These are phyloP conservation scores for Alcis repandata DNA, from an alignment of 2,888 invertebrate genomes.

Conservation along the genomic window DNA sequence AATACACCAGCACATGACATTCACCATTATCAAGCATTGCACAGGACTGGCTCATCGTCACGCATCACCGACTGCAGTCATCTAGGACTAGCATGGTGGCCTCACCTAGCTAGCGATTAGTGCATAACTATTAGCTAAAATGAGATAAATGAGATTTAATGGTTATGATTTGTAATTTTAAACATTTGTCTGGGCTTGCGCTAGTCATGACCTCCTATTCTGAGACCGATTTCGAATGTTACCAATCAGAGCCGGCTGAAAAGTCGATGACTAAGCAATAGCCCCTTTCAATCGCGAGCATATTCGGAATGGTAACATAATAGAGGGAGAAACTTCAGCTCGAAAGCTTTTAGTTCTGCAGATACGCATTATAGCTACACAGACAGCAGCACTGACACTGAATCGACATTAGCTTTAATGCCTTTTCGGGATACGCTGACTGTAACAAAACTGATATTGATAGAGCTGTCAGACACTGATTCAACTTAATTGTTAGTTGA, in stretches of 20 bases:
- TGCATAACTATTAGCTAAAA: slow-evolving; percentile 67
- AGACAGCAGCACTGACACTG: slow-evolving; percentile 72
- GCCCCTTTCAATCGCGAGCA: slow-evolving; percentile 35
- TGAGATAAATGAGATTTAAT: slow-evolving; percentile 56
- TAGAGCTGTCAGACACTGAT: slow-evolving; percentile 10
- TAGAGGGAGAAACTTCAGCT: slow-evolving; percentile 69
- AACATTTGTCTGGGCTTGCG: slow-evolving; percentile 66
- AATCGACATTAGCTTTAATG: slow-evolving; percentile 72
- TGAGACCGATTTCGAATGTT: slow-evolving; percentile 73
- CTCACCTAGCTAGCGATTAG: slow-evolving; percentile 82
- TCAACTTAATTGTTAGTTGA: slow-evolving; percentile 15
- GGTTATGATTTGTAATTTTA: slow-evolving; percentile 59
- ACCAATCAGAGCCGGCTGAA: slow-evolving; percentile 36
- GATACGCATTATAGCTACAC: slow-evolving; percentile 77
- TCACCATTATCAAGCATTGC: slow-evolving; percentile 82
- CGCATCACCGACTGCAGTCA: slow-evolving; percentile 77
- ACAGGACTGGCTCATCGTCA: slow-evolving; percentile 81
- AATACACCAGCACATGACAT: slow-evolving; percentile 79
- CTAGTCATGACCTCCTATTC: slow-evolving; percentile 74
- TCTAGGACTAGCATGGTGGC: slow-evolving; percentile 82
- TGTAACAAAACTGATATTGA: slow-evolving; percentile 47
- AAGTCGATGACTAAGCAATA: slow-evolving; percentile 29
- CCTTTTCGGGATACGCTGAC: slow-evolving; percentile 64
- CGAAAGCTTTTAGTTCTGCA: slow-evolving; percentile 79
- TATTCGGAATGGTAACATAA: slow-evolving; percentile 77